These are phyloP conservation scores for Saccopteryx bilineata DNA, from an alignment of 2,113 vertebrate species.

Conservation along the genomic window DNA sequence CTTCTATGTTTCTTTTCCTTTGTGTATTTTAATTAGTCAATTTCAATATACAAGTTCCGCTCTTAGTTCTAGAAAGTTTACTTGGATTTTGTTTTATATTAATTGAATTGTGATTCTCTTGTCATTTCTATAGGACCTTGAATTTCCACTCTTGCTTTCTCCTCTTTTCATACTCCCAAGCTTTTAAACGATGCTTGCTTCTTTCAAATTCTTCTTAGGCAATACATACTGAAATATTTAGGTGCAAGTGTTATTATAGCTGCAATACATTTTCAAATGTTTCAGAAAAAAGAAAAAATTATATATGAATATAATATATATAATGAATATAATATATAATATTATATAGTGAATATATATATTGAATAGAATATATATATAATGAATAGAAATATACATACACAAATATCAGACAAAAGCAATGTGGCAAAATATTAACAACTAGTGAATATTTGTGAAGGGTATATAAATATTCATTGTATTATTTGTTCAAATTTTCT, in stretches of 20 bases:
- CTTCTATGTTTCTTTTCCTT: not conserved
- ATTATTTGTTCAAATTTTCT: not conserved
- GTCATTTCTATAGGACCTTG: not conserved
- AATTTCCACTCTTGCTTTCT: not conserved
- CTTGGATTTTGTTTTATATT: slow-evolving; percentile 30
- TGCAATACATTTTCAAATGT: not conserved
- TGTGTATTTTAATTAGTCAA: not conserved
- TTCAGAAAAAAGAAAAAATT: slow-evolving; percentile 18
- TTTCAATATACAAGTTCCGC: not conserved
- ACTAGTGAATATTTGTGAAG: not conserved
- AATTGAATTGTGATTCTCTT: not conserved
- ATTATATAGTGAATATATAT: too few relatives aligned
- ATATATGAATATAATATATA: not conserved
- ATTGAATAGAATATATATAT: too few relatives aligned
- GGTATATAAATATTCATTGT: not conserved
- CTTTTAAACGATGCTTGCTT: not conserved
- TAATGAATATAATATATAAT: too few relatives aligned
- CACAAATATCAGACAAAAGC: not conserved
- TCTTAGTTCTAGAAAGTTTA: not conserved
- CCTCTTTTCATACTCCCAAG: not conserved
- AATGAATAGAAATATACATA: not conserved
- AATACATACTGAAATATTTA: not conserved
- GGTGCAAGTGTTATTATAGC: not conserved
- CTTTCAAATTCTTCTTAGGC: not conserved
- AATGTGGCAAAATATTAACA: not conserved